Base-by-base conservation (phyloP, 2,113 vertebrate genomes). In the Megaleporinus macrocephalus region DNA sequence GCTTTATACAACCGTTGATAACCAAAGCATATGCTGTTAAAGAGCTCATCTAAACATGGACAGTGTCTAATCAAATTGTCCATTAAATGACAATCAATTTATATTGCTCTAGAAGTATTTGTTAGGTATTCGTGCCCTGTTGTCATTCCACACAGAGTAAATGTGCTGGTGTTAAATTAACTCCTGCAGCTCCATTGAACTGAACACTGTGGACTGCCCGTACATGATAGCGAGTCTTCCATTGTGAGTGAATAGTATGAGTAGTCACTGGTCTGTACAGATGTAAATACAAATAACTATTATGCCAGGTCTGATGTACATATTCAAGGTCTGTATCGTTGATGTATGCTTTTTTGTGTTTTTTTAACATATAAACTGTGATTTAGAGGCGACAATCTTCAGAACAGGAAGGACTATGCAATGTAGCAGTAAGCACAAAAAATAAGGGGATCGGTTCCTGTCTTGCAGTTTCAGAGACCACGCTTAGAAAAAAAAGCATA, bases 321-420 rank as follows among this genome's bases (percentile, higher is more conserved):
- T 82, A 81, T 85, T 83, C 69, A 16, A 53, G 77, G 76, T 82
- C 76, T 57, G 78, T 51, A 53, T 44, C 61, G 27, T 65, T 73
- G 41, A 86, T 78, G 66, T 79, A 65, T 83, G 29, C 47, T 76
- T 51, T 49, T 29, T 77, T 83, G 36, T 82, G 49, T 89, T 79
- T n/a, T 78, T 65, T 74, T 80, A 79, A 75, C 80, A 79, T 87
- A 81, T 90, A 89, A 85, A 91, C 91, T 92, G 91, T 92, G 92
- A 93, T 92, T 91, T 88, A 86, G 83, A 91, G 86, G 86, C 88
- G 93, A 94, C 93, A 94, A 94, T 94, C 93, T 90, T 88, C 66
- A 83, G 44, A 80, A 84, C 62, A 85, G 83, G 72, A 83, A 88
- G 89, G 88, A 93, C 91, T 93, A 93, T 93, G 91, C 92, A 94